phyloP scores from a whole-genome alignment of 2,797 vertebrate species.

The Acestrorhynchus altus region DNA sequence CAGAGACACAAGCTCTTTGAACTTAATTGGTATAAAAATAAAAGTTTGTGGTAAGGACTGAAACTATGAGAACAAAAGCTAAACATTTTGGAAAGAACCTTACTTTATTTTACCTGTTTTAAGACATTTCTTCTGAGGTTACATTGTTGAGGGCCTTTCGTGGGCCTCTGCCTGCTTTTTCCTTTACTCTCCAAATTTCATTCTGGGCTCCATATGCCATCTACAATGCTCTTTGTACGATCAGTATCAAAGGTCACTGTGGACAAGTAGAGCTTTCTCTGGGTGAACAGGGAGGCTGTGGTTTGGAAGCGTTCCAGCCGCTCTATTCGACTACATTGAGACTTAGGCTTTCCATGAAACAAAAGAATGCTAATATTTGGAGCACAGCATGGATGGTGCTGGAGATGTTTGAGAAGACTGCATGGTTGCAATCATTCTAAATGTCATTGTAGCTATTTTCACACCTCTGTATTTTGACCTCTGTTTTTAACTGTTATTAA shows the following conservation, averaged over 20 bases:
- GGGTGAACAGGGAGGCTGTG: background rate
- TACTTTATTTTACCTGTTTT: background rate
- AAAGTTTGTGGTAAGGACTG: background rate
- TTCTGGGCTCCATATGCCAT: conserved; percentile 5
- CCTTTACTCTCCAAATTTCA: background rate
- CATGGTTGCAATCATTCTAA: background rate
- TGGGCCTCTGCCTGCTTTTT: background rate
- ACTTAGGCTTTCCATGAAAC: background rate
- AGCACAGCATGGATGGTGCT: too few species aligned
- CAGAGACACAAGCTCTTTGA: too few species aligned
- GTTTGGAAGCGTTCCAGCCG: background rate
- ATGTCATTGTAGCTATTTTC: background rate
- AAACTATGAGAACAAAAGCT: background rate
- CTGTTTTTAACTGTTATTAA: background rate
- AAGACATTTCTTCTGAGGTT: background rate
- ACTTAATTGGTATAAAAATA: too few species aligned
- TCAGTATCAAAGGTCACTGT: conserved; percentile 6
- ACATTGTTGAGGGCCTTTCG: conserved; percentile 1
- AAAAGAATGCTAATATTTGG: background rate
- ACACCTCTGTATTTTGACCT: background rate
- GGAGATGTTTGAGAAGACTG: background rate
- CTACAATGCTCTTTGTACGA: background rate
- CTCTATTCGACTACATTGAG: background rate
- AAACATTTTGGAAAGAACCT: background rate
- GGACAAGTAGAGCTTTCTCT: background rate